Conservation (phyloP, 2,797 vertebrate species). For the Gallinago nigripennis region DNA sequence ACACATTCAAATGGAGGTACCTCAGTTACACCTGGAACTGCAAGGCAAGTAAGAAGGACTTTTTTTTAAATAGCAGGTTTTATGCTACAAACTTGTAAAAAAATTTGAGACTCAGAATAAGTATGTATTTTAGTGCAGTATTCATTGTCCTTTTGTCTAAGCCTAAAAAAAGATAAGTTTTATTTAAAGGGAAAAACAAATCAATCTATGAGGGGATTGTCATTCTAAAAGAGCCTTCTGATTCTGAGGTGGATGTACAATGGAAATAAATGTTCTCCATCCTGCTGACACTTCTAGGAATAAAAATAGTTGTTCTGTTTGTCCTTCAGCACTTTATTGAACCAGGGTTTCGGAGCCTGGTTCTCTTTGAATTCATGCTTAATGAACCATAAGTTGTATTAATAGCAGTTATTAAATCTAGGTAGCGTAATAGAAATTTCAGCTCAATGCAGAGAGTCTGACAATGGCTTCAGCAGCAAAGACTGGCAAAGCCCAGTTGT, state of each 20-base stretch:
- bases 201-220: background rate
- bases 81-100: background rate
- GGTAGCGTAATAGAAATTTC: conserved; percentile 58
- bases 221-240: background rate
- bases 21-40: background rate
- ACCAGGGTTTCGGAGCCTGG: conserved; percentile 33
- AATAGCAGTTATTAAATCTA: conserved; percentile 75
- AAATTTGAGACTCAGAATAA: background rate
- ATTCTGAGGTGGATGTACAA: background rate
- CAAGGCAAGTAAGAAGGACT: background rate
- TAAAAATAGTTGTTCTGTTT: conserved; percentile 74
- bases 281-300: conserved; percentile 45
- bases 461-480: background rate
- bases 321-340: conserved; percentile 73
- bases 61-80: background rate
- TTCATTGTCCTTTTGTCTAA: background rate
- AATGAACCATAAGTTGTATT: conserved; percentile 78
- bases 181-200: background rate
- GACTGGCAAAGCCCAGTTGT: background rate
- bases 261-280: background rate
- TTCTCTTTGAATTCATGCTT: conserved; percentile 70
- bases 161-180: background rate
- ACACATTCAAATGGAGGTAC: background rate
- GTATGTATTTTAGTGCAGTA: background rate
- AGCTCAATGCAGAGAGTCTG: conserved; percentile 17